Percentiles rank a stretch among this genome's conserved stretches.
Evolutionary conservation across 2,888 invertebrate genomes (phyloP).

Genomic region (Pyrgus malvae): DNA sequence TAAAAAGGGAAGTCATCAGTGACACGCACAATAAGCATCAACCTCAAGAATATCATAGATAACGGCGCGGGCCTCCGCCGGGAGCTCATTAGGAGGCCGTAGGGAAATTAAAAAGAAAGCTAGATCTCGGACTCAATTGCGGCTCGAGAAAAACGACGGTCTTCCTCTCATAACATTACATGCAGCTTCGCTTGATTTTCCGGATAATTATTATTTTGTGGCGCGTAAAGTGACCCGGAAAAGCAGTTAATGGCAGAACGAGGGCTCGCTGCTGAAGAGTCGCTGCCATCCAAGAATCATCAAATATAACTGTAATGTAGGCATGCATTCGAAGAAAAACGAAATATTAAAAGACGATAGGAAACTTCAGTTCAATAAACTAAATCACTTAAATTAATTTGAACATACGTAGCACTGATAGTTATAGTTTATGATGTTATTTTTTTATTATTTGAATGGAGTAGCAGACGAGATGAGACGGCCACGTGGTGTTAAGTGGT

Average conservation of each 20-base stretch:
- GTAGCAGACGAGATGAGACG: too few species aligned
- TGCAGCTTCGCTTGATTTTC: constrained; percentile 80
- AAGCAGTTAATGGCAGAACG: constrained; percentile 69
- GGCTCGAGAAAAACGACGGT: constrained; percentile 71
- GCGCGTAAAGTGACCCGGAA: constrained; percentile 76
- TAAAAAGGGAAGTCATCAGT: constrained; percentile 81
- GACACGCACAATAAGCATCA: constrained; percentile 83
- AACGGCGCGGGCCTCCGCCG: constrained; percentile 70
- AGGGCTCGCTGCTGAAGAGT: constrained; percentile 28
- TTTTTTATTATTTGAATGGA: too few species aligned
- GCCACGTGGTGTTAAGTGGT: too few species aligned
- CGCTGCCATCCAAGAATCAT: neutral
- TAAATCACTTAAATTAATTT: too few species aligned
- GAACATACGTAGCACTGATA: too few species aligned
- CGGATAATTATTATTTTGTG: constrained; percentile 82
- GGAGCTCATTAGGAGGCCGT: constrained; percentile 81
- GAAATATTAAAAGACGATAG: too few species aligned
- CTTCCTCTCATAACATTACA: constrained; percentile 81
- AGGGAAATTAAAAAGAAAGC: constrained; percentile 83
- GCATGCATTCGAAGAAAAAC: too few species aligned
- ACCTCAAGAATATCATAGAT: constrained; percentile 83
- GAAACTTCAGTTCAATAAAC: too few species aligned
- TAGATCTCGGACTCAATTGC: constrained; percentile 81
- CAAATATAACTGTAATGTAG: too few species aligned
- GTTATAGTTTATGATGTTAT: too few species aligned